A percentile compares a stretch with the other conserved stretches of the same genome.
These are phyloP conservation scores for Zaprionus taronus DNA, from an alignment of 1,140 invertebrate genomes.

Conservation along the genomic window DNA sequence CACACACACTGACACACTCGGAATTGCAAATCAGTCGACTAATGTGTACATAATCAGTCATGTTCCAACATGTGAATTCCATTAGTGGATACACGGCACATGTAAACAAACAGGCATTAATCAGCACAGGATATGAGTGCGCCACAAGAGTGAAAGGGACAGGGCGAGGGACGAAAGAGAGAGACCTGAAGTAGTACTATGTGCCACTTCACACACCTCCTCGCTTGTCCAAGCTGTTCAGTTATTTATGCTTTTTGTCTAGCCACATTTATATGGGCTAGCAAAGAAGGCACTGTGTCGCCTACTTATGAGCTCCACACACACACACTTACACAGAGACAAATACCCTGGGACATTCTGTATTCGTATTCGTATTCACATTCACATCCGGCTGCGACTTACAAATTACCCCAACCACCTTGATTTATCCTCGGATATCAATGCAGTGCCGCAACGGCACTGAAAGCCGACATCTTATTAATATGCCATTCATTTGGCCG, in stretches of 20 bases:
- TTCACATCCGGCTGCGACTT: constrained; percentile 44
- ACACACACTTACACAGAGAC: neutral
- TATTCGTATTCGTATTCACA: constrained; percentile 4
- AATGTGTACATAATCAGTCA: constrained; percentile 82
- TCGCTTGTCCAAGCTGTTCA: constrained; percentile 29
- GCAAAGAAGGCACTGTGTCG: constrained; percentile 39
- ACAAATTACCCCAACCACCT: constrained; percentile 74
- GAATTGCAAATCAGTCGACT: constrained; percentile 82
- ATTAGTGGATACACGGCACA: constrained; percentile 75
- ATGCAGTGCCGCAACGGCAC: constrained; percentile 39
- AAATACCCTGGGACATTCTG: neutral
- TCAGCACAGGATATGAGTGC: constrained; percentile 49
- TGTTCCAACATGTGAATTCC: constrained; percentile 81
- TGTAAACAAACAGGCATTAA: constrained; percentile 78
- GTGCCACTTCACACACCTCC: neutral
- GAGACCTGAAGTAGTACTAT: neutral
- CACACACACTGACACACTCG: constrained; percentile 27
- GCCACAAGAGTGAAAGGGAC: neutral
- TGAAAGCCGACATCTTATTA: constrained; percentile 77
- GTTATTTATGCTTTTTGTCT: constrained; percentile 78
- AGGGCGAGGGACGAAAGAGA: neutral
- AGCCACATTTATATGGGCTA: constrained; percentile 36
- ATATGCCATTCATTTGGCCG: constrained; percentile 79
- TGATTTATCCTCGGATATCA: constrained; percentile 73
- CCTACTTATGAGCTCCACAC: constrained; percentile 33